Base-by-base conservation (phyloP, 2,797 vertebrate genomes). In the Scleropages formosus region DNA sequence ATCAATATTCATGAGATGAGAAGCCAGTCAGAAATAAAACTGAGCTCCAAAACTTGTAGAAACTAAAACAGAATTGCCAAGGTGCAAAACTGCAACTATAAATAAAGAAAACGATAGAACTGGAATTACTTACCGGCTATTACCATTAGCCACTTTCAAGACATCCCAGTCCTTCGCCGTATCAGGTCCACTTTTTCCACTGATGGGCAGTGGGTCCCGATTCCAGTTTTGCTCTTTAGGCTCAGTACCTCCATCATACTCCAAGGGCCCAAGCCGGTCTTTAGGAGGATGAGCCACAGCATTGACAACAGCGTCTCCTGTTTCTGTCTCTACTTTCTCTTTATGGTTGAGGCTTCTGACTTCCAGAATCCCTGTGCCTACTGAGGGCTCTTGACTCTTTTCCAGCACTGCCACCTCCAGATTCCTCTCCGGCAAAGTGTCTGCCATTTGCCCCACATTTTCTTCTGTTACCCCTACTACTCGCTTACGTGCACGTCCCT, bases 241-340 rank as follows among this genome's bases (percentile, higher is more conserved):
- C 47, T 87, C 84, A 0, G 87, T 87, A 0, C 90, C 88, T 2
- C 81, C 82, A 16, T 82, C 85, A 39, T 83, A 81, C 71, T 92
- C 93, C 1, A 93, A 88, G 0, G 92, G 93, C 82, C 94, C 91
- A 44, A 93, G 88, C 92, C 92, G 93, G 81, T 93, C 91, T 44
- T 84, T 75, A 0, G 86, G 82, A 66, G 90, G 86, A 46, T 89
- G 88, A 65, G 65, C 1, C 80, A 81, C 1, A 8, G 65, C 15
- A 83, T 6, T n/a, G 20, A 10, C 4, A 61, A 0, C n/a, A 11
- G 26, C n/a, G 3, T 16, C 26, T 60, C 65, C 46, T 31, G 62
- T 46, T 66, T 31, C 44, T 16, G 47, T 39, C 66, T 26, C 70
- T 10, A 18, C 79, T 9, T 75, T 59, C 11, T 16, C 62, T 0